Evolutionary conservation across 2,113 vertebrate species (phyloP).

Genomic region (Typhlomys cinereus): DNA sequence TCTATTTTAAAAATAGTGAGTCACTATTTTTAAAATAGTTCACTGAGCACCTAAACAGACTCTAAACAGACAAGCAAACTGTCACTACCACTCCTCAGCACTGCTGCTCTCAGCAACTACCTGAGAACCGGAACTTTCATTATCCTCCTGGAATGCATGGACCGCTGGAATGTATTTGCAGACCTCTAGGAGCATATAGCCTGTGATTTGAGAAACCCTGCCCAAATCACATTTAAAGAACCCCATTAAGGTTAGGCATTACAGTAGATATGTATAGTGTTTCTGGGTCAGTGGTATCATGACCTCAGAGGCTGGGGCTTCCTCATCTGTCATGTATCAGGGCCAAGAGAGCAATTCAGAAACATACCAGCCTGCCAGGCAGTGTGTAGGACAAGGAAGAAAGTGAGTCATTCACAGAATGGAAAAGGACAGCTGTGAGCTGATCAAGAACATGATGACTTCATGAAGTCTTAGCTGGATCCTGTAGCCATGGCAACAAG

Average conservation of each 20-base stretch:
- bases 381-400: background rate
- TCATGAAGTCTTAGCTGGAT: background rate
- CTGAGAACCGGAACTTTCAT: background rate
- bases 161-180: background rate
- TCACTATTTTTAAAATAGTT: background rate
- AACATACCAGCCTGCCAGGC: accelerated
- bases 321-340: accelerated
- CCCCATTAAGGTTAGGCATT: background rate
- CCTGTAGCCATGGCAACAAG: background rate
- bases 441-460: background rate
- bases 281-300: background rate
- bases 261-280: background rate
- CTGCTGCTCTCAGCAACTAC: no score
- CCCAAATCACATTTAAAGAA: background rate
- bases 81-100: no score
- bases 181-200: background rate
- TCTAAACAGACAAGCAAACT: background rate
- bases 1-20: background rate
- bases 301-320: background rate
- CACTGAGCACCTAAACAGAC: no score
- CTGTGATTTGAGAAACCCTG: background rate
- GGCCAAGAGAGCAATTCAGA: no score
- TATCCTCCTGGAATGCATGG: background rate
- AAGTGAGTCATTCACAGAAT: background rate
- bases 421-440: background rate